phyloP scores from a whole-genome alignment of 1,140 invertebrate species.

The Aphaenogaster ashmeadi region DNA sequence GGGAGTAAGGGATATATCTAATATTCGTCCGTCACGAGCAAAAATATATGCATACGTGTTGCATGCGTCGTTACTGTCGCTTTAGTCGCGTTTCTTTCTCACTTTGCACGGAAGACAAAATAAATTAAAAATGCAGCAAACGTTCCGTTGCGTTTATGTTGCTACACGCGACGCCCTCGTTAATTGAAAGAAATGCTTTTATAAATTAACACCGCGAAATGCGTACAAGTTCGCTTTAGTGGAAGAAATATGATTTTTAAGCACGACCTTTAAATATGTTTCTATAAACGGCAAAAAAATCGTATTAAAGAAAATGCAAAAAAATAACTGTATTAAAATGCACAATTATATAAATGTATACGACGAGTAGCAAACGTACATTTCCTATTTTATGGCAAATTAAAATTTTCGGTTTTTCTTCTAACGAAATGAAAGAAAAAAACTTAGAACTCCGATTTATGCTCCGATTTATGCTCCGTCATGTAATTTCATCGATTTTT shows the following conservation, averaged over 20 bases:
- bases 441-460: background rate
- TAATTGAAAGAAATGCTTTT: constrained; percentile 7
- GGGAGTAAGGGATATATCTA: background rate
- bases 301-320: background rate
- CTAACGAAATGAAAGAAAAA: background rate
- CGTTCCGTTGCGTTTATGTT: background rate
- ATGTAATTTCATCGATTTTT: background rate
- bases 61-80: background rate
- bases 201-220: constrained; percentile 3
- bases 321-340: background rate
- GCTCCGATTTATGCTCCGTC: background rate
- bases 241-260: background rate
- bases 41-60: constrained; percentile 11
- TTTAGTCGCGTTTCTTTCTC: background rate
- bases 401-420: background rate
- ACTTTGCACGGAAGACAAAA: background rate
- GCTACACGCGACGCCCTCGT: background rate
- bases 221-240: background rate
- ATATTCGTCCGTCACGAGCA: constrained; percentile 8
- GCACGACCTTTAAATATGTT: background rate
- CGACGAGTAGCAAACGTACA: background rate
- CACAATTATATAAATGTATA: background rate
- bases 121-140: constrained; percentile 15
- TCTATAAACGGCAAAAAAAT: background rate
- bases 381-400: background rate